phyloP scores from a whole-genome alignment of 1,140 invertebrate species.

The Pseudoatta argentina region DNA sequence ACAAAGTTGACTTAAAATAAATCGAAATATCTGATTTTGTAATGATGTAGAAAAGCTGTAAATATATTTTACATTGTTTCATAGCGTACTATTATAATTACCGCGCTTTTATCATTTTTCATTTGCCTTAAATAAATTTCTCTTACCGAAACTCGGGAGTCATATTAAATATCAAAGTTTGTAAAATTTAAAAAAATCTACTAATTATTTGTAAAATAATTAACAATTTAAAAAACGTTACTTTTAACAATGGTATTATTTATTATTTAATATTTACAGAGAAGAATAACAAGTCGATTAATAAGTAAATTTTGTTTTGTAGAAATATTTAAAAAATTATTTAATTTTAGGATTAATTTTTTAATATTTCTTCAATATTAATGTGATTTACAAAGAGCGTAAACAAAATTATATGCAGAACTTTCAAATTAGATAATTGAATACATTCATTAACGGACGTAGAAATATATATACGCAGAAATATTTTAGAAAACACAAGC shows the following conservation, averaged over 20 bases:
- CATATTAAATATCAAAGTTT: too few species aligned
- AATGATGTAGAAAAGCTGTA: too few species aligned
- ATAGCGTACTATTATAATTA: too few species aligned
- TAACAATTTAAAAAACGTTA: not conserved
- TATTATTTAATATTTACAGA: not conserved
- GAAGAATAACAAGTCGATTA: not conserved
- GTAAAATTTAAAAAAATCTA: not conserved
- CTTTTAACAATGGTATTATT: not conserved
- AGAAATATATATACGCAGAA: not conserved
- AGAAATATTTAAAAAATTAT: not conserved
- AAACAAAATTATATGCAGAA: not conserved
- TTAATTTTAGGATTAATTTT: not conserved
- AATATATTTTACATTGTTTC: too few species aligned
- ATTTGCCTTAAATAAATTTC: too few species aligned
- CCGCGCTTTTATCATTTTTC: too few species aligned
- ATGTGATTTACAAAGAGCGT: not conserved
- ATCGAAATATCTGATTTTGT: too few species aligned
- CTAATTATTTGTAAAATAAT: conserved; percentile 9
- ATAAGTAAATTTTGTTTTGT: conserved; percentile 10
- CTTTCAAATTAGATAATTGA: not conserved
- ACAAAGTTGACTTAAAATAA: too few species aligned
- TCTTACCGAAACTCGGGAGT: too few species aligned
- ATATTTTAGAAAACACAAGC: not conserved
- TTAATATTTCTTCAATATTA: not conserved
- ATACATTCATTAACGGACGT: not conserved